Base-by-base conservation (phyloP, 2,113 vertebrate species). In the Sterna hirundo region DNA sequence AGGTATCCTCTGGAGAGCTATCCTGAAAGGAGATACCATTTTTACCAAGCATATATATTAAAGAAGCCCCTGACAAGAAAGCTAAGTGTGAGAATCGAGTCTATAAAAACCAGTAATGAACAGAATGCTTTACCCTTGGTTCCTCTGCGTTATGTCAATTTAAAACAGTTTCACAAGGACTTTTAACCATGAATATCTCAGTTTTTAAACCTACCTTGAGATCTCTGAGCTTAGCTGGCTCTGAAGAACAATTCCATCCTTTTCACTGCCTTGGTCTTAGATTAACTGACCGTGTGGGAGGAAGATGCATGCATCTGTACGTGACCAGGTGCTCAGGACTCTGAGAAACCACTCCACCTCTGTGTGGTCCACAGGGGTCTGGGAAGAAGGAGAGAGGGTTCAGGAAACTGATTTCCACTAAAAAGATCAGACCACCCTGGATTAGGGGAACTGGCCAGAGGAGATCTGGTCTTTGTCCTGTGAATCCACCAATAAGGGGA, bases 391-490 rank as follows among this genome's bases (percentile, higher is more conserved):
- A 91, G 27, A 46, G 3, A 62, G 27, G 17, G 55, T 57, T 62
- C 32, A 32, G 49, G 52, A 54, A 79, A 92, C 36, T 44, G 27
- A 9, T 74, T 93, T 90, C 64, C 42, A 60, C 72, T 72, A 23
- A 82, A 77, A 80, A 38, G 23, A n/a, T 32, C 55, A 82, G 64
- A 68, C 38, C 29, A 32, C 55, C 40, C 26, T 70, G 86, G 60
- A 86, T 78, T 90, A 90, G 84, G 29, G 46, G 49, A 91, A 92
- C 75, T 22, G 78, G 42, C 66, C 49, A 90, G 83, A 94, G 40
- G 83, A 94, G 78, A 81, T 62, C 83, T 95, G 80, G 51, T 65
- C 70, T 91, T 94, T 95, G 70, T 93, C 32, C 66, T 77, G 61
- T 86, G 82, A 91, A 82, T 93, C 47, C 46, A 62, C 49, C 30